Evolutionary conservation across 1,140 invertebrate species (phyloP).

Genomic region (Apis laboriosa): DNA sequence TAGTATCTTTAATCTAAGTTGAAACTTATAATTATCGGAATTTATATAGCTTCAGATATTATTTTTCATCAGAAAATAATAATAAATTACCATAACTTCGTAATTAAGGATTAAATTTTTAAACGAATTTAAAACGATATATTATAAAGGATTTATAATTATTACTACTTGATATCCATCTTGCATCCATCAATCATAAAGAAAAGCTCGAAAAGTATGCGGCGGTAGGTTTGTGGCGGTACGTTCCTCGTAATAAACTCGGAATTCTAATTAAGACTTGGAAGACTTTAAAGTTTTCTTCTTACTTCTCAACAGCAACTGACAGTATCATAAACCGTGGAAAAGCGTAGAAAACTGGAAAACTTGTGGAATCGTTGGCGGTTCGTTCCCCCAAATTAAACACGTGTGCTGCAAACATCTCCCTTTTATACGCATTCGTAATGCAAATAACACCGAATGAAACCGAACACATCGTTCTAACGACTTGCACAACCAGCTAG

Average conservation of each 20-base stretch:
- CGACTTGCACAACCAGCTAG: background rate
- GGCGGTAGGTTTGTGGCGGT: background rate
- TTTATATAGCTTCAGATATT: no score
- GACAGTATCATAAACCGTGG: background rate
- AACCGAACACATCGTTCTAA: no score
- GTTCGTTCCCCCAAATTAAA: background rate
- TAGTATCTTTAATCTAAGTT: no score
- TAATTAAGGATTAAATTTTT: no score
- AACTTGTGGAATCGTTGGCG: background rate
- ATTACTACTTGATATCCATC: background rate
- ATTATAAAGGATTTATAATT: no score
- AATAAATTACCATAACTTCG: no score
- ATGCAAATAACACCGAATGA: background rate
- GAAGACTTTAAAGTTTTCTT: slow-evolving; percentile 17
- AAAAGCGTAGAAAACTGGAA: background rate
- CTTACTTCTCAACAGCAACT: background rate
- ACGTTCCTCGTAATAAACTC: background rate
- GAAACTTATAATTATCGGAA: no score
- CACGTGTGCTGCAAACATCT: background rate
- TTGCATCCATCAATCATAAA: background rate
- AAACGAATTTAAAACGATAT: no score
- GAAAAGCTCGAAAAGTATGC: background rate
- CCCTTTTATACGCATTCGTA: no score
- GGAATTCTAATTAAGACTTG: slow-evolving; percentile 18
- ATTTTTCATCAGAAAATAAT: no score